Percentiles rank a stretch among this genome's conserved stretches.
phyloP scores from a whole-genome alignment of 2,113 vertebrate genomes.

The Perca schrenkii region DNA sequence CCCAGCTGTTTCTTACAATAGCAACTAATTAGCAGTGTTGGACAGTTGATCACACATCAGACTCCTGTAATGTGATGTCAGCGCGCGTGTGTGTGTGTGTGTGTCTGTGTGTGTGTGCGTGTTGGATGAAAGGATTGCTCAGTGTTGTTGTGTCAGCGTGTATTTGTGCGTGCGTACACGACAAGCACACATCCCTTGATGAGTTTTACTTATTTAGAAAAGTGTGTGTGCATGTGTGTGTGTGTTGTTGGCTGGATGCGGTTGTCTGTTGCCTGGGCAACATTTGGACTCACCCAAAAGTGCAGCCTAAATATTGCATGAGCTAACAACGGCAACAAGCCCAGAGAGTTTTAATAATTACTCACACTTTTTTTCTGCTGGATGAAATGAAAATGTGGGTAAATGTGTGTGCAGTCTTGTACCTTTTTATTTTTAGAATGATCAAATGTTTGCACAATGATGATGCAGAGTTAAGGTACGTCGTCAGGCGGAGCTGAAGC shows the following conservation, averaged over 20 bases:
- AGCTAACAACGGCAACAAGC: neutral
- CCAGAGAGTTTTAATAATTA: neutral
- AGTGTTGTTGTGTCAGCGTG: slow-evolving; percentile 3
- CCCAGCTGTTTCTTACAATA: slow-evolving; percentile 19
- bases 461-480: neutral
- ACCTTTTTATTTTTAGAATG: neutral
- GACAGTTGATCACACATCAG: slow-evolving; percentile 30
- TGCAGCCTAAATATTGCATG: neutral
- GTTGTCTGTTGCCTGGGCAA: slow-evolving; percentile 26
- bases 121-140: slow-evolving; percentile 19
- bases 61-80: neutral
- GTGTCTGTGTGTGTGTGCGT: neutral
- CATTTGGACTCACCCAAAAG: neutral
- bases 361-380: neutral
- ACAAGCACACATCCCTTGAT: slow-evolving; percentile 9
- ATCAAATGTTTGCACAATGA: neutral
- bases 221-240: neutral
- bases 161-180: neutral
- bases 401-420: neutral
- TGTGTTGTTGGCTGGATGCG: neutral
- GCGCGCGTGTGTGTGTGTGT: neutral
- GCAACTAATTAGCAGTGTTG: slow-evolving; percentile 36
- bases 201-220: slow-evolving; percentile 38
- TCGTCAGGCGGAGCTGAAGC: neutral
- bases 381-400: neutral